Conservation (phyloP, 2,888 invertebrate genomes). For the Amblyteles armatorius region DNA sequence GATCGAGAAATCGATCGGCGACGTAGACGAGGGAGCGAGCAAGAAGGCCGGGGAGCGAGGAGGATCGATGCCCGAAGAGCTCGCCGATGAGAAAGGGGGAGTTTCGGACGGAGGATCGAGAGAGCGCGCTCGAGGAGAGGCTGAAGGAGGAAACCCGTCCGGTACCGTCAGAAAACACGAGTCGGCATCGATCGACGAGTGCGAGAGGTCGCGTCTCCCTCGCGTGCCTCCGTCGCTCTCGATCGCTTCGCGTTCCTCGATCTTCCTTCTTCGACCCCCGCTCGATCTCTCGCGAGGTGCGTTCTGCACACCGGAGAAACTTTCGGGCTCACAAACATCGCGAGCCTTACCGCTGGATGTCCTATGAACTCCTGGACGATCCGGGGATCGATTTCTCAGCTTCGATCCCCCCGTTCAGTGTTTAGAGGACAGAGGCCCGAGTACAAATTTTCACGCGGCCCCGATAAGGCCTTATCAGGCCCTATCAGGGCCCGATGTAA, state of each 20-base stretch:
- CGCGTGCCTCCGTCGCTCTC: conserved; percentile 58
- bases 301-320: conserved; percentile 32
- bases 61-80: conserved; percentile 56
- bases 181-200: conserved; percentile 68
- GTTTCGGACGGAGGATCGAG: conserved; percentile 67
- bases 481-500: no score
- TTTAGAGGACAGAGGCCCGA: not conserved
- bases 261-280: conserved; percentile 18
- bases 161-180: conserved; percentile 71
- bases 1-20: conserved; percentile 79
- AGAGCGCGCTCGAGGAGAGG: conserved; percentile 58
- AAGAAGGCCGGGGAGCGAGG: conserved; percentile 52
- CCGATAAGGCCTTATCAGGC: no score
- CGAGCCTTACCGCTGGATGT: conserved; percentile 34
- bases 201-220: conserved; percentile 68
- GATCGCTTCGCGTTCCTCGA: conserved; percentile 19
- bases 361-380: conserved; percentile 49
- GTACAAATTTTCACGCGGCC: no score
- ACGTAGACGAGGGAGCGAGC: conserved; percentile 60
- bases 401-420: conserved; percentile 19
- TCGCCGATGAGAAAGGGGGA: conserved; percentile 60
- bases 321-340: conserved; percentile 32
- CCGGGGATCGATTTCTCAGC: conserved; percentile 71
- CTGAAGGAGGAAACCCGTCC: conserved; percentile 67
- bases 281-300: not conserved